Percentiles rank a stretch among this genome's conserved stretches.
These are phyloP conservation scores for Hypsopygia costalis DNA, from an alignment of 2,888 invertebrate species.

Conservation along the genomic window DNA sequence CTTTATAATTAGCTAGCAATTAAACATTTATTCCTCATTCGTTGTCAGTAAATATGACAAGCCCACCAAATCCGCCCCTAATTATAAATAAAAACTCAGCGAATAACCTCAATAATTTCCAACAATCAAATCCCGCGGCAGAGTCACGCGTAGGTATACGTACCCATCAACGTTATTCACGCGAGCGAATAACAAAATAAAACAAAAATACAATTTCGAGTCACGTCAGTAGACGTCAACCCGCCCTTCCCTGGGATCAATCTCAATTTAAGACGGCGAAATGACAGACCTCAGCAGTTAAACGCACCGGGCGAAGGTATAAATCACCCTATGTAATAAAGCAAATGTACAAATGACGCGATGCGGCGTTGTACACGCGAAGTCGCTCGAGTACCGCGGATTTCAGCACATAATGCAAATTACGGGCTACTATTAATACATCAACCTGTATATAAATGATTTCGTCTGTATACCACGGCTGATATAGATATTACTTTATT, in stretches of 20 bases:
- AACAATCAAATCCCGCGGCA: neutral
- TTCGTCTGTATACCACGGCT: too few species aligned
- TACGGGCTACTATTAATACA: neutral
- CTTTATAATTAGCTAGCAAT: too few species aligned
- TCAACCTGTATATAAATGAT: neutral
- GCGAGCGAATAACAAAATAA: constrained; percentile 35
- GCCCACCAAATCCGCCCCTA: neutral
- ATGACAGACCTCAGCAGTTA: constrained; percentile 77
- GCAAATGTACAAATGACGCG: constrained; percentile 67
- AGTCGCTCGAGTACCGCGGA: constrained; percentile 13
- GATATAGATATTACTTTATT: too few species aligned
- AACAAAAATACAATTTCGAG: constrained; percentile 57
- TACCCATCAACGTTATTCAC: constrained; percentile 7
- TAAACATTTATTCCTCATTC: too few species aligned
- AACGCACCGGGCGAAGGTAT: constrained; percentile 73
- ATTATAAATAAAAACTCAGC: neutral
- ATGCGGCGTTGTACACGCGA: constrained; percentile 17
- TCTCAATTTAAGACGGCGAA: constrained; percentile 77
- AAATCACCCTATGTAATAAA: constrained; percentile 75
- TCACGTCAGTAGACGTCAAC: constrained; percentile 47
- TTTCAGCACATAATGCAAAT: constrained; percentile 17
- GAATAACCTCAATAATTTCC: neutral
- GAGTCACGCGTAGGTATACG: neutral
- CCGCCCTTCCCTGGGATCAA: constrained; percentile 64
- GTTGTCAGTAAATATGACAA: too few species aligned